phyloP scores from a whole-genome alignment of 2,797 vertebrate species.

The Phylloscopus collybita region DNA sequence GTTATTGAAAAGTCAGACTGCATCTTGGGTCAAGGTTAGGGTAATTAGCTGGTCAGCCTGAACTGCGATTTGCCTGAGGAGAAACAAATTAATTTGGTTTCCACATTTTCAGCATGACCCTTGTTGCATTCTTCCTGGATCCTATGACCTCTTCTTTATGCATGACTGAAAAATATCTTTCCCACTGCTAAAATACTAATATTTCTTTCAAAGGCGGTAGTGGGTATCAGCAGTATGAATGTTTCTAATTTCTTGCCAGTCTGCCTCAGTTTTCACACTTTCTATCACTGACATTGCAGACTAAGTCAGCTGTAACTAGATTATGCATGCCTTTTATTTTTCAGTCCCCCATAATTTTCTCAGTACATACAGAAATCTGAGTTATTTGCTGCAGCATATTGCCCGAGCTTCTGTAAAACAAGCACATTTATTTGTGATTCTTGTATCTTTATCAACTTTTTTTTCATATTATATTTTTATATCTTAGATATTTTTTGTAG shows the following conservation, averaged over 20 bases:
- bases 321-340: constrained; percentile 56
- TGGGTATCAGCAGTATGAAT: constrained; percentile 19
- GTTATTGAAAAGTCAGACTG: constrained; percentile 67
- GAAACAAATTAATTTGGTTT: constrained; percentile 74
- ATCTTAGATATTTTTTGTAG: background rate
- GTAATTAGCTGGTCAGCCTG: constrained; percentile 72
- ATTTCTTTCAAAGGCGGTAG: constrained; percentile 37
- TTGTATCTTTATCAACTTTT: background rate
- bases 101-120: constrained; percentile 49
- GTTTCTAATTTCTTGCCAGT: constrained; percentile 57
- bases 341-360: constrained; percentile 57
- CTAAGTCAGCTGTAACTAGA: constrained; percentile 44
- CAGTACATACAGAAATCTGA: constrained; percentile 47
- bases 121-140: constrained; percentile 43
- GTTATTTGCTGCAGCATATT: constrained; percentile 9
- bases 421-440: background rate
- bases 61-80: constrained; percentile 71
- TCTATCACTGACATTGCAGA: constrained; percentile 10
- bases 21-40: constrained; percentile 63
- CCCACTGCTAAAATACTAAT: constrained; percentile 21
- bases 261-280: constrained; percentile 9
- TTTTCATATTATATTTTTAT: background rate
- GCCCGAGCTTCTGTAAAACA: background rate
- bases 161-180: constrained; percentile 35
- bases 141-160: constrained; percentile 11